Conservation (phyloP, 2,797 vertebrate genomes). For the Brotula barbata region DNA sequence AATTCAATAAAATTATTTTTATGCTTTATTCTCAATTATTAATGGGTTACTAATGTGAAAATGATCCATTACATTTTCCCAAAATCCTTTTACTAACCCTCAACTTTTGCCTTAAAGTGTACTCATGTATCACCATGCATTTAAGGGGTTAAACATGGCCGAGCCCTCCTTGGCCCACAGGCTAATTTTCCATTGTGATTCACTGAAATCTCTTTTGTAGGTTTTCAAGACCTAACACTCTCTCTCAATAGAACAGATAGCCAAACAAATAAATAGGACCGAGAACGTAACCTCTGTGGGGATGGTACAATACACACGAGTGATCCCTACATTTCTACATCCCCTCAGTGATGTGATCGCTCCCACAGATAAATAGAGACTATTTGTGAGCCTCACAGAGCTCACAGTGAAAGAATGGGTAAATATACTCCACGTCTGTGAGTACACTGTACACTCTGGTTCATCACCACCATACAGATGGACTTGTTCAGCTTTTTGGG, state of each 20-base stretch:
- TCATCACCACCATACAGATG: constrained; percentile 32
- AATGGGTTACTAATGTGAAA: too few species aligned
- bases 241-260: too few species aligned
- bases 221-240: too few species aligned
- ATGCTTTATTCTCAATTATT: too few species aligned
- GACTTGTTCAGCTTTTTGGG: constrained; percentile 45
- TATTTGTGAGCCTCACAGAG: constrained; percentile 6
- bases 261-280: neutral
- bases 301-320: neutral
- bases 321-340: neutral
- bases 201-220: neutral
- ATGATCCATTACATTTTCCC: too few species aligned
- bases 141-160: too few species aligned
- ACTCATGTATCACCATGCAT: too few species aligned
- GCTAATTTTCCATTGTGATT: neutral
- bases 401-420: constrained; percentile 5
- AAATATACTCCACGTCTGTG: constrained; percentile 16
- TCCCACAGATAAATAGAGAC: neutral
- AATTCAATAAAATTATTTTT: too few species aligned
- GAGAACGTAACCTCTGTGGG: neutral
- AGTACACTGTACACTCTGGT: constrained; percentile 15
- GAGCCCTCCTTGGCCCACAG: too few species aligned
- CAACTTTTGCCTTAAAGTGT: too few species aligned
- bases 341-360: neutral
- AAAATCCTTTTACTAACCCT: too few species aligned